Percentiles rank a stretch among this genome's conserved stretches.
Evolutionary conservation across 1,140 invertebrate species (phyloP).

Genomic region (Brachionus rubens): DNA sequence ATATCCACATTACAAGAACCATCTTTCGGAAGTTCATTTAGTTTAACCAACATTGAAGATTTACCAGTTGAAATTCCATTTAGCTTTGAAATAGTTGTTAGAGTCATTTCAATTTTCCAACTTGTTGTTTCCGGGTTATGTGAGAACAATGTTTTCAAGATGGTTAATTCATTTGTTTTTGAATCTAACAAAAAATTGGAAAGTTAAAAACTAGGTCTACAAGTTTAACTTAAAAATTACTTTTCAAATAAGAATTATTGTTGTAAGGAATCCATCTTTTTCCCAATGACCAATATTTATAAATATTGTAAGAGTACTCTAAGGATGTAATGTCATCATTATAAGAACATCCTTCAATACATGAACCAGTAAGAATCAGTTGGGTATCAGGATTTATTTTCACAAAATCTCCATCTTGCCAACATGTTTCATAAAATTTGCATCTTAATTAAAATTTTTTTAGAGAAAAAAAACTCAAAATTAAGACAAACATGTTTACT

Average conservation of each 20-base stretch:
- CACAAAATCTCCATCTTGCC: neutral
- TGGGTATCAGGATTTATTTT: slow-evolving; percentile 11
- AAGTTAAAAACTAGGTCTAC: neutral
- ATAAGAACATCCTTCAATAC: neutral
- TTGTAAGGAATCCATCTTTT: slow-evolving; percentile 6
- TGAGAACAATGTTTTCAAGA: neutral
- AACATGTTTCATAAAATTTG: slow-evolving; percentile 16
- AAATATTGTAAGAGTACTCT: slow-evolving; percentile 1
- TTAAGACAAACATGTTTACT: neutral
- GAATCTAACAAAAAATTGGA: neutral
- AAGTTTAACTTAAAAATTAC: neutral
- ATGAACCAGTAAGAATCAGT: neutral
- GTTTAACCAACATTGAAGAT: neutral
- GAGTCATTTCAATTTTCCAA: slow-evolving; percentile 18
- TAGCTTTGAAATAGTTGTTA: neutral
- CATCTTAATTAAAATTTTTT: neutral
- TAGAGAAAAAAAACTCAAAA: no score
- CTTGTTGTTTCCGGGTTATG: neutral
- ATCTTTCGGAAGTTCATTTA: neutral
- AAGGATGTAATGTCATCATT: neutral
- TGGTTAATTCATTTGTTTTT: slow-evolving; percentile 4
- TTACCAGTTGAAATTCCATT: slow-evolving; percentile 14
- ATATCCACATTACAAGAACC: neutral
- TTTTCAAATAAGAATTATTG: neutral
- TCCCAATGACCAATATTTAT: slow-evolving; percentile 3